Percentiles rank a stretch among this genome's conserved stretches.
These are phyloP conservation scores for Ophiodon elongatus DNA, from an alignment of 2,113 vertebrate genomes.

Conservation along the genomic window DNA sequence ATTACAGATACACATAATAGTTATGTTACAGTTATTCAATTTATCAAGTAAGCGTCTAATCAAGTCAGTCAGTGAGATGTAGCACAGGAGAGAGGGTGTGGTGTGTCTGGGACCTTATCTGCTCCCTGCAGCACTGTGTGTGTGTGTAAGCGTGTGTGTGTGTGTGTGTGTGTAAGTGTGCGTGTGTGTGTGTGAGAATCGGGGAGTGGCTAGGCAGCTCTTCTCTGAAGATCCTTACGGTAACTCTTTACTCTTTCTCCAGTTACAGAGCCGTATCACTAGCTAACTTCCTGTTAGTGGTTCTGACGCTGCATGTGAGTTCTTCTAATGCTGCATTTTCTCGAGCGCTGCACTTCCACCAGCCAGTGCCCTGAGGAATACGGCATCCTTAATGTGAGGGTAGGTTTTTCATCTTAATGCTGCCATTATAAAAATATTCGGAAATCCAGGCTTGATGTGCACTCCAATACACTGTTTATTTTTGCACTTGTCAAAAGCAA, in stretches of 20 bases:
- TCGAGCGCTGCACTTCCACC: constrained; percentile 29
- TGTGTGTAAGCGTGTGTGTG: constrained; percentile 21
- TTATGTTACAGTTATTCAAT: constrained; percentile 17
- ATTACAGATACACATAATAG: constrained; percentile 8
- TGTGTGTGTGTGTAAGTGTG: background rate
- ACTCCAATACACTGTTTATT: background rate
- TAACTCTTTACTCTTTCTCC: constrained; percentile 69
- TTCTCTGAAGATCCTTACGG: constrained; percentile 62
- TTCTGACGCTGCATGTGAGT: constrained; percentile 51
- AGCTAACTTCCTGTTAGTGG: constrained; percentile 68
- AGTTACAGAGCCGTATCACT: constrained; percentile 58
- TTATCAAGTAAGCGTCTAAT: constrained; percentile 29
- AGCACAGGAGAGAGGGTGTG: constrained; percentile 74
- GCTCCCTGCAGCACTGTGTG: constrained; percentile 63
- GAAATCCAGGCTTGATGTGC: background rate
- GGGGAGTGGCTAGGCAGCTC: constrained; percentile 68
- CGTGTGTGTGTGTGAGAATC: background rate
- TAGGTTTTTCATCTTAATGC: constrained; percentile 56
- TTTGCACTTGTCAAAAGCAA: background rate
- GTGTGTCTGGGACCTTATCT: constrained; percentile 79
- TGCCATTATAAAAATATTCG: constrained; percentile 22
- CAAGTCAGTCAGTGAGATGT: constrained; percentile 49
- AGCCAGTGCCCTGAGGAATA: constrained; percentile 53
- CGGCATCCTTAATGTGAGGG: constrained; percentile 61
- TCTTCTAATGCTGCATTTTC: constrained; percentile 66